Conservation (phyloP, 2,113 vertebrate species). For the Hippolais icterina region DNA sequence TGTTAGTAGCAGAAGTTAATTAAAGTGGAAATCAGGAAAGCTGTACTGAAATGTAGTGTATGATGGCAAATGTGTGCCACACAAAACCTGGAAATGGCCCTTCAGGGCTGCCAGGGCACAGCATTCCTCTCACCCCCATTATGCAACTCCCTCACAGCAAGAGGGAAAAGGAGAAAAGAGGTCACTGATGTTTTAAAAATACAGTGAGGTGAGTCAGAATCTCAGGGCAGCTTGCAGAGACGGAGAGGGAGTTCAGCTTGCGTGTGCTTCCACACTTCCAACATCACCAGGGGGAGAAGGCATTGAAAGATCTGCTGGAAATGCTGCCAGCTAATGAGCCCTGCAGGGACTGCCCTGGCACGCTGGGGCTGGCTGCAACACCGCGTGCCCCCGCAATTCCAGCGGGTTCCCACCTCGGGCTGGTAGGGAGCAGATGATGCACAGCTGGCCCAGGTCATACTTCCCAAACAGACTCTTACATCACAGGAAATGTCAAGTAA, state of each 20-base stretch:
- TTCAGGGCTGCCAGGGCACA: neutral
- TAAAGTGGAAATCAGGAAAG: neutral
- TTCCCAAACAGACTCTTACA: neutral
- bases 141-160: neutral
- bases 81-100: neutral
- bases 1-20: neutral
- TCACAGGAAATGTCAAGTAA: neutral
- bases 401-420: neutral
- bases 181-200: neutral
- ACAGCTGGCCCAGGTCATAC: neutral
- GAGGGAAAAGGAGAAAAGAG: neutral
- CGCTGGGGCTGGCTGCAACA: neutral
- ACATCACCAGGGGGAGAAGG: neutral
- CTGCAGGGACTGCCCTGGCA: neutral
- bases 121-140: neutral
- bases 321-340: neutral
- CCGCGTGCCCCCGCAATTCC: fast-evolving
- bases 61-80: neutral
- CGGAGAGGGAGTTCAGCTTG: neutral
- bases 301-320: neutral
- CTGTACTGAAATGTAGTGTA: neutral
- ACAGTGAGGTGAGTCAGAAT: neutral
- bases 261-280: neutral
- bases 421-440: neutral
- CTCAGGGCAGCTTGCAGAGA: neutral